phyloP scores from a whole-genome alignment of 2,113 vertebrate genomes.

The Nerophis ophidion region DNA sequence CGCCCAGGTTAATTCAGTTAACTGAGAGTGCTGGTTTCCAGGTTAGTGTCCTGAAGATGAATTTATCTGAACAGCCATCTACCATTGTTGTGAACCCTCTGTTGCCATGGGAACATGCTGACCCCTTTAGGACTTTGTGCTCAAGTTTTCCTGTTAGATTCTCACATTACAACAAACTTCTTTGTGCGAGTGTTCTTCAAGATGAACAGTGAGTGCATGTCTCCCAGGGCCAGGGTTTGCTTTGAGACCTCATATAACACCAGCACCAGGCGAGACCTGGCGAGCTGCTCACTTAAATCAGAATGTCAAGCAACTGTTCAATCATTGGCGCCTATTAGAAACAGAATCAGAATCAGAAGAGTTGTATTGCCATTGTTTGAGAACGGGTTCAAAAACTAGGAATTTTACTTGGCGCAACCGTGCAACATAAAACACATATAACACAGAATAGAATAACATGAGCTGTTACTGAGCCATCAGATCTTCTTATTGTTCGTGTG shows the following conservation, averaged over 20 bases:
- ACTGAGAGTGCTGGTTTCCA: conserved; percentile 24
- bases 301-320: conserved; percentile 48
- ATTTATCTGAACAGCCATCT: conserved; percentile 14
- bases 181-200: conserved; percentile 29
- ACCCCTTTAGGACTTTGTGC: conserved; percentile 20
- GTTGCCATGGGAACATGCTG: conserved; percentile 37
- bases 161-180: conserved; percentile 35
- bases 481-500: too few relatives aligned
- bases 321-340: conserved; percentile 38
- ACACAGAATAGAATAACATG: too few relatives aligned
- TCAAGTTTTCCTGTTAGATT: conserved; percentile 27
- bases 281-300: conserved; percentile 53
- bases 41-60: conserved; percentile 10
- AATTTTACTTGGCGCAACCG: too few relatives aligned
- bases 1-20: background rate
- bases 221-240: conserved; percentile 25
- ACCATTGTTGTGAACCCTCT: conserved; percentile 29
- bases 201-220: background rate
- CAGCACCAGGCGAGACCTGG: conserved; percentile 36
- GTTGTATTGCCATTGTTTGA: too few relatives aligned
- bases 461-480: too few relatives aligned
- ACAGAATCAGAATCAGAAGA: too few relatives aligned
- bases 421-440: too few relatives aligned
- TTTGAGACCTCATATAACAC: conserved; percentile 19
- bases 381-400: too few relatives aligned